Percentiles rank a stretch among this genome's conserved stretches.
These are phyloP conservation scores for Rostratula benghalensis DNA, from an alignment of 2,113 vertebrate genomes.

Conservation along the genomic window DNA sequence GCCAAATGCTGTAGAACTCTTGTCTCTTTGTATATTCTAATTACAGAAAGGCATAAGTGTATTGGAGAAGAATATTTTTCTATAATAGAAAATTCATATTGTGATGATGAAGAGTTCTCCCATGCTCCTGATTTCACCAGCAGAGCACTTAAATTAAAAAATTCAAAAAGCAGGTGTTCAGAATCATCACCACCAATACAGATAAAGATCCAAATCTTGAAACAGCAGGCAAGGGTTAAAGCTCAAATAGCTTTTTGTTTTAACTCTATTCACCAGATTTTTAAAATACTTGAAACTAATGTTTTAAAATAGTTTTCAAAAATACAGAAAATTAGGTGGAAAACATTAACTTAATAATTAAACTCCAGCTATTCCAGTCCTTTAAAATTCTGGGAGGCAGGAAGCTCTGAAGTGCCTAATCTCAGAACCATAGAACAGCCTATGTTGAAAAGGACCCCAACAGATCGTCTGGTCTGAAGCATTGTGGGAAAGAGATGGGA, in stretches of 20 bases:
- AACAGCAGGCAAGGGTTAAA: background rate
- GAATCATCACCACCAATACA: background rate
- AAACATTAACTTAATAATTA: background rate
- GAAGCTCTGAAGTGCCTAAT: background rate
- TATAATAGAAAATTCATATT: background rate
- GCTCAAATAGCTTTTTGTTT: background rate
- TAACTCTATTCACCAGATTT: background rate
- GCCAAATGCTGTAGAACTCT: background rate
- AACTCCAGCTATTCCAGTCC: background rate
- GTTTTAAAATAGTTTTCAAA: background rate
- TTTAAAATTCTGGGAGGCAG: background rate
- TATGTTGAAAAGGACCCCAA: background rate
- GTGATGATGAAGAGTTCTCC: background rate
- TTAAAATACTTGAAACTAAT: background rate
- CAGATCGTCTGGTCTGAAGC: background rate
- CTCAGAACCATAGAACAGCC: fast-evolving
- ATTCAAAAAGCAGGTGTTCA: background rate
- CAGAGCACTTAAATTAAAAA: background rate
- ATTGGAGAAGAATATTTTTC: background rate
- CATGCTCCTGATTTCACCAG: background rate
- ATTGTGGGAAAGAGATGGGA: background rate
- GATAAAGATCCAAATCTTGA: background rate
- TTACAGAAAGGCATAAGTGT: background rate
- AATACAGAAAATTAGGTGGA: background rate
- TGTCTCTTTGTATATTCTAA: background rate